Evolutionary conservation across 1,140 invertebrate species (phyloP).

Genomic region (Rhopalosiphum maidis): DNA sequence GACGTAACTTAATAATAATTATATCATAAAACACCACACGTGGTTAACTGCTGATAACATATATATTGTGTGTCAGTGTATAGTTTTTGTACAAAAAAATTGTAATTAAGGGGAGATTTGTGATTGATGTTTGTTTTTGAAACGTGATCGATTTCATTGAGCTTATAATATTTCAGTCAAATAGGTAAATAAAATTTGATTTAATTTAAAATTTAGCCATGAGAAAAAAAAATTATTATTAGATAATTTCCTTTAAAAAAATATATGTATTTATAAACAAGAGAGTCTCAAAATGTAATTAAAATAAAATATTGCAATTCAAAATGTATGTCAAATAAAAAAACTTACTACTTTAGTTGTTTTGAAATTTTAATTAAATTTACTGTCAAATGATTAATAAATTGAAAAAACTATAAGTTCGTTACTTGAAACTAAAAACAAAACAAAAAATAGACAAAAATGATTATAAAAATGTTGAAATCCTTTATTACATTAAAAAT

Average conservation of each 20-base stretch:
- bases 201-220: no score
- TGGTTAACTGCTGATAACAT: no score
- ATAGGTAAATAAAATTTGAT: no score
- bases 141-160: no score
- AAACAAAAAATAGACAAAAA: not conserved
- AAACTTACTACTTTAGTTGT: not conserved
- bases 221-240: no score
- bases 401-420: not conserved
- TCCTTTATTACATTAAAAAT: slow-evolving; percentile 6
- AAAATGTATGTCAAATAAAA: not conserved
- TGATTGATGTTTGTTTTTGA: not conserved
- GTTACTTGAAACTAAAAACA: not conserved
- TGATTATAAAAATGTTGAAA: not conserved
- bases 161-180: no score
- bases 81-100: no score
- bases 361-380: slow-evolving; percentile 30
- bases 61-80: no score
- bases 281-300: not conserved
- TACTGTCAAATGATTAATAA: not conserved
- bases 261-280: not conserved
- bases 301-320: not conserved
- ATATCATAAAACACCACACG: no score
- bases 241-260: not conserved
- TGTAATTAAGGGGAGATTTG: no score
- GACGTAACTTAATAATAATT: no score